Evolutionary conservation across 2,888 invertebrate genomes (phyloP).

Genomic region (Limenitis camilla): DNA sequence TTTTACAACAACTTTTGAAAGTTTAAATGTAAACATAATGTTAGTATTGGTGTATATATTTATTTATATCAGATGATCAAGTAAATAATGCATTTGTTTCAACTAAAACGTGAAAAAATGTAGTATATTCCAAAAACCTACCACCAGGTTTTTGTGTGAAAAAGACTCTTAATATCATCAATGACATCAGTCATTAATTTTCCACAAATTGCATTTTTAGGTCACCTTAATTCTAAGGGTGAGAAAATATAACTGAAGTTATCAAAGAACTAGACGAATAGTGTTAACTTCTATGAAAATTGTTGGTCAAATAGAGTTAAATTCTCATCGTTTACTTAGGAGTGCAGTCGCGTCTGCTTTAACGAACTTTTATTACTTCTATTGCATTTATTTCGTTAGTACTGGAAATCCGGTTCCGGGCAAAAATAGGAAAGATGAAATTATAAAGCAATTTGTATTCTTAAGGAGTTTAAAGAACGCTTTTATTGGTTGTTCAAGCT

Average conservation of each 20-base stretch:
- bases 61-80: no score
- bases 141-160: no score
- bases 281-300: conserved; percentile 60
- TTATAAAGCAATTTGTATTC: not conserved
- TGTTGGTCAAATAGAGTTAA: conserved; percentile 54
- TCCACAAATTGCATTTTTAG: no score
- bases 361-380: conserved; percentile 22
- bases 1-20: no score
- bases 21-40: no score
- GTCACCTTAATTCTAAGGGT: not conserved
- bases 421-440: conserved; percentile 5
- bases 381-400: conserved; percentile 18
- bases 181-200: no score
- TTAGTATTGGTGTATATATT: no score
- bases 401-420: conserved; percentile 5
- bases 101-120: no score
- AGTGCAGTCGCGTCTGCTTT: conserved; percentile 19
- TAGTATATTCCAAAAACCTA: no score
- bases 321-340: conserved; percentile 32
- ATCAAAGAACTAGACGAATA: conserved; percentile 35
- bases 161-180: no score
- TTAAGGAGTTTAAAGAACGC: no score
- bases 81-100: no score
- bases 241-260: conserved; percentile 37
- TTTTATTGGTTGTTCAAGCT: not conserved